Evolutionary conservation across 2,888 invertebrate genomes (phyloP).

Genomic region (Thysanoteuthis rhombus): DNA sequence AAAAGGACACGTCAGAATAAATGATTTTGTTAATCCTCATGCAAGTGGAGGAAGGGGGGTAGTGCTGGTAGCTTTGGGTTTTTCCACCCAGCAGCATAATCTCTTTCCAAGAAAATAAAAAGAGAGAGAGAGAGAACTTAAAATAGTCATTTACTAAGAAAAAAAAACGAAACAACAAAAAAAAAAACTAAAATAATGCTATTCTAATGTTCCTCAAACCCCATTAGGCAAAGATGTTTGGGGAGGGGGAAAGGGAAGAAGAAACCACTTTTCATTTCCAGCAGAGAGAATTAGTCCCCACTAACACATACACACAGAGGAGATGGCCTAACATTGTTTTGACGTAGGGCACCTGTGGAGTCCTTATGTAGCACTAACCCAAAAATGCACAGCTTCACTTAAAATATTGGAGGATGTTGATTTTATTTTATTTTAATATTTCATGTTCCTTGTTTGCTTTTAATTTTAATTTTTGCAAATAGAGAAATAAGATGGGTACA

Average conservation of each 20-base stretch:
- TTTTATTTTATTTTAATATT: not conserved
- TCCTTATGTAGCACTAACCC: not conserved
- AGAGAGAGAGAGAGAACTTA: no score
- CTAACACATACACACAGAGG: not conserved
- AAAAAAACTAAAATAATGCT: not conserved
- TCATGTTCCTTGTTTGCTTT: not conserved
- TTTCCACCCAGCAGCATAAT: not conserved
- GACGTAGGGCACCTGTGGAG: not conserved
- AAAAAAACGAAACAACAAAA: not conserved
- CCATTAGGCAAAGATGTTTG: not conserved
- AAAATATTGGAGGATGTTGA: not conserved
- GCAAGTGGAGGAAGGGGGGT: not conserved
- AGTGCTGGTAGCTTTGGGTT: not conserved
- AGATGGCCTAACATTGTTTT: not conserved
- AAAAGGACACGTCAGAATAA: not conserved
- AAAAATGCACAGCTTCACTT: not conserved
- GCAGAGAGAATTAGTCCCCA: not conserved
- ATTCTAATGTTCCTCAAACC: not conserved
- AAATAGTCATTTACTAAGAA: no score
- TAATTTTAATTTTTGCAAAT: not conserved
- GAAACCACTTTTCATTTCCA: not conserved
- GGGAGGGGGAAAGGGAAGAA: not conserved
- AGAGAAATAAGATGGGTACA: not conserved
- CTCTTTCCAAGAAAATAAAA: not conserved
- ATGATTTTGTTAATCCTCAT: not conserved